phyloP scores from a whole-genome alignment of 2,113 vertebrate genomes.

The Grus americana region DNA sequence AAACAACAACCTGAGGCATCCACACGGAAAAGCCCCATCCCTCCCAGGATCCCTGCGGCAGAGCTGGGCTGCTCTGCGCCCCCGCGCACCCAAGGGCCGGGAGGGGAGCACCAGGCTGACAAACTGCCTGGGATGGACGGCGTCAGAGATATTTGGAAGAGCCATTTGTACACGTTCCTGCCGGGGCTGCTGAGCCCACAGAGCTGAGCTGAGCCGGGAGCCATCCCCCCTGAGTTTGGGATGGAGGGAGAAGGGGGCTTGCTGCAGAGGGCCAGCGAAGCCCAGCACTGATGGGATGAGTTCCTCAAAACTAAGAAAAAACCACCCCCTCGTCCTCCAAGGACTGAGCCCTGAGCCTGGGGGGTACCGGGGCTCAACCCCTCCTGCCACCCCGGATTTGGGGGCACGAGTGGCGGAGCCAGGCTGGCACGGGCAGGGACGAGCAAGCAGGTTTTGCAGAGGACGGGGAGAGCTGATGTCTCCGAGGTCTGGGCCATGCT shows the following conservation, averaged over 20 bases:
- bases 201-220: not conserved
- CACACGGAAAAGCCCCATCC: not conserved
- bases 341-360: not conserved
- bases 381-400: not conserved
- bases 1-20: not conserved
- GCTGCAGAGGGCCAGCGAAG: accelerated
- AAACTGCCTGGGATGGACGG: not conserved
- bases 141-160: not conserved
- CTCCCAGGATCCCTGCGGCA: accelerated
- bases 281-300: not conserved
- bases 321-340: not conserved
- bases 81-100: accelerated
- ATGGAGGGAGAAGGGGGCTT: not conserved
- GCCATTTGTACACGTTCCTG: not conserved
- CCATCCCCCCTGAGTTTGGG: accelerated
- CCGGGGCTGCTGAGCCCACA: not conserved
- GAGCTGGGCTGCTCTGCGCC: accelerated
- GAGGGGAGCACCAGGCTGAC: not conserved
- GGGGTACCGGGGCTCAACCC: accelerated
- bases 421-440: not conserved
- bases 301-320: not conserved
- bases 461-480: not conserved
- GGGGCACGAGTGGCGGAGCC: not conserved
- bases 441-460: not conserved
- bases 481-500: not conserved